phyloP scores from a whole-genome alignment of 2,113 vertebrate species.

The Tragelaphus buxtoni region DNA sequence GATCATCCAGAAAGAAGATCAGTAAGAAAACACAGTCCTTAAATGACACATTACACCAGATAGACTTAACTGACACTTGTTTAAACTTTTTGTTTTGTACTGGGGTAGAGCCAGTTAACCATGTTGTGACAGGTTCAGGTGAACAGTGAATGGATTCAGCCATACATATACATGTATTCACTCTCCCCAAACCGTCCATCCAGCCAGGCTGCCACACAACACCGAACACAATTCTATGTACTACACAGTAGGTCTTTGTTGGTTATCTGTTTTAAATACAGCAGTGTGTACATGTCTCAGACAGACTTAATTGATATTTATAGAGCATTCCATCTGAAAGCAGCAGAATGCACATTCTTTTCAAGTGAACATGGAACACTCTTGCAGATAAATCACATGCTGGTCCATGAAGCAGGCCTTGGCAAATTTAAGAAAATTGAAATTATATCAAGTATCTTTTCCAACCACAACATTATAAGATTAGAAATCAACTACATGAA shows the following conservation, averaged over 20 bases:
- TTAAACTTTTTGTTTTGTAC: neutral
- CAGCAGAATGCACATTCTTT: neutral
- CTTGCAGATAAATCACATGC: neutral
- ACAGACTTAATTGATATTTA: neutral
- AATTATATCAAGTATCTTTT: neutral
- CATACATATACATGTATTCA: neutral
- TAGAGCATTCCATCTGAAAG: neutral
- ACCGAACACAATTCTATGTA: neutral
- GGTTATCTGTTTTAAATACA: neutral
- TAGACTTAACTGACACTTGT: neutral
- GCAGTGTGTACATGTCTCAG: neutral
- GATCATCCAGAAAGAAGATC: neutral
- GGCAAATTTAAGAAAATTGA: neutral
- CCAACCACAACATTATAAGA: neutral
- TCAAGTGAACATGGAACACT: neutral
- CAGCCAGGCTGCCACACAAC: neutral
- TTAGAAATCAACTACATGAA: neutral
- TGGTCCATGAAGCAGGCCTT: neutral
- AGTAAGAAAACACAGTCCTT: neutral
- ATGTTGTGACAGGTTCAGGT: neutral
- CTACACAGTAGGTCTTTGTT: neutral
- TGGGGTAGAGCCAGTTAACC: neutral
- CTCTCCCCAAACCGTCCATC: neutral
- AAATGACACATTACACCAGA: neutral
- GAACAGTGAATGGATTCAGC: neutral